Base-by-base conservation (phyloP, 2,888 invertebrate species). In the Ethmia dodecea region DNA sequence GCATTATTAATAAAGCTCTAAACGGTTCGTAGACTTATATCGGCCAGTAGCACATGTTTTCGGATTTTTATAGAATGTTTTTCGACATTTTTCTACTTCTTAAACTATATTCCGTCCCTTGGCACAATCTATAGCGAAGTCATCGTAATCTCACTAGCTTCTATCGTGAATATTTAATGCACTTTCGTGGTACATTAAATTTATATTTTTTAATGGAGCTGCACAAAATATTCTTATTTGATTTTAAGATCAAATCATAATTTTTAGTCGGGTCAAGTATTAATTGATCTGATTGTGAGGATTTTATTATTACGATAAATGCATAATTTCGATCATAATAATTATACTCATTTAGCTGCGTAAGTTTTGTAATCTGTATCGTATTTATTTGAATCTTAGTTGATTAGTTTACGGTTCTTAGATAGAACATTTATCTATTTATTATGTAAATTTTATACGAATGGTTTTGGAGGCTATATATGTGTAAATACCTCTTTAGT, bases 281-380 rank as follows among this genome's bases (percentile, higher is more conserved):
- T 16, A 26, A 14, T n/a, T 20, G 34, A 37, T 44, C 30, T 25
- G 27, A 20, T 31, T 46, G 47, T 31, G 39, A 45, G 54, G 51
- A 42, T 42, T 48, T 40, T 40, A 49, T 56, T 45, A 44, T 48
- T 51, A 56, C 58, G 57, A 55, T 62, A 61, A 64, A 64, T 59
- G 77, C 79, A 81, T 79, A 79, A 78, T 75, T 67, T 59, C 64
- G 65, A 74, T 73, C 76, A 81, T 81, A 80, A 84, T 81, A 79
- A 78, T 71, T 74, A 78, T 79, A 81, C 80, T 81, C 81, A 74
- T 75, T 64, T 76, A 77, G 62, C 58, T 45, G 10, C 37, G 43
- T 78, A 75, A 66, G 66, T 68, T 55, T 61, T 49, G 47, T 80
- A 76, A 74, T 70, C 52, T 76, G 69, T 77, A 81, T 71, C 51